Evolutionary conservation across 2,113 vertebrate genomes (phyloP), one percentile per base, ranked within the genome.

Genomic region (Oryzias woworae): DNA sequence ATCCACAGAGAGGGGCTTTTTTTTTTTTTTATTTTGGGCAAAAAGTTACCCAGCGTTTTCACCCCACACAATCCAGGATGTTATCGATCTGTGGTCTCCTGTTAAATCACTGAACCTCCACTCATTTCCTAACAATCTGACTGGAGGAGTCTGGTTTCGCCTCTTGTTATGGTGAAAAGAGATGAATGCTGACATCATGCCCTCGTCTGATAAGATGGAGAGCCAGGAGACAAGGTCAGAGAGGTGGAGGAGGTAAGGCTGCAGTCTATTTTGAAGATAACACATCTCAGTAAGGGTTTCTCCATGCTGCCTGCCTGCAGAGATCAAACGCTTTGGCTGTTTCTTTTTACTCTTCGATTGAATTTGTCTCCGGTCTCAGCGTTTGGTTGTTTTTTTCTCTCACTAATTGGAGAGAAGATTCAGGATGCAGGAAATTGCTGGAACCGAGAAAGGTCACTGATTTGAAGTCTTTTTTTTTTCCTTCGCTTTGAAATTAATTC

Each of bases 341-440:
- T 65, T 71, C 58, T 66, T 62, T 81, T 60, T 57, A 62, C 64
- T 72, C 66, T 8, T 12, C 17, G 36, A 66, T 67, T 81, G 73
- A 68, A 77, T 88, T 85, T 78, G 81, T 81, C 73, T 84, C 77
- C 66, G 71, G 76, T 82, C 73, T 74, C 72, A 18, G 77, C 62
- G 52, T 74, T 76, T 24, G 67, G 65, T 73, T 87, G 80, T 89
- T 87, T 87, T 87, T 20, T 90, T 86, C 78, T 80, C 77, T 52
- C 83, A 36, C 85, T 90, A 90, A 90, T 90, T 90, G 87, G 89
- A 89, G 68, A 83, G 81, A 83, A 78, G 71, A 60, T 55, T 28
- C 28, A 28, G 46, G 62, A 86, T 69, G 65, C 58, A 71, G 63
- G 54, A 78, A 73, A 75, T 61, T 70, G 72, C 58, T 57, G 68